Evolutionary conservation across 1,140 invertebrate genomes (phyloP).

Genomic region (Nephila pilipes): DNA sequence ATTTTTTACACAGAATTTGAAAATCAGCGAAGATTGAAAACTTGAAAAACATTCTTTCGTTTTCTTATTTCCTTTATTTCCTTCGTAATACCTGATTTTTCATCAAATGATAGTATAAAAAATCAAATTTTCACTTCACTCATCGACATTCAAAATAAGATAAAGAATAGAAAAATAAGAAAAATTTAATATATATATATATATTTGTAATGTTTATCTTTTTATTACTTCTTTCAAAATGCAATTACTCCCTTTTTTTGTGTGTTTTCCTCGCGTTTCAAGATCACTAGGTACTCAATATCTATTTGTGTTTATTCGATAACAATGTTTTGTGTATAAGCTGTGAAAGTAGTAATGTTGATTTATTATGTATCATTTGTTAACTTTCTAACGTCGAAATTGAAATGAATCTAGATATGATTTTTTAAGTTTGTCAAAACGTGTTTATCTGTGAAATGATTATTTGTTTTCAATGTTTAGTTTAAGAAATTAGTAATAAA

Average conservation of each 20-base stretch:
- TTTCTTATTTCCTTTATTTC: neutral
- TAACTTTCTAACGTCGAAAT: no score
- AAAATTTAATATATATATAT: neutral
- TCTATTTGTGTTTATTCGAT: neutral
- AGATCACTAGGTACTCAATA: neutral
- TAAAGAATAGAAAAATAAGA: neutral
- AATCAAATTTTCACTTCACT: neutral
- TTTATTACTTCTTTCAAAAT: neutral
- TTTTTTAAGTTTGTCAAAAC: no score
- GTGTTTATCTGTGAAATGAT: no score
- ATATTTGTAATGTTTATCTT: neutral
- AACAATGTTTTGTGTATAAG: neutral
- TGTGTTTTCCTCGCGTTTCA: neutral
- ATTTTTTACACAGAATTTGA: neutral
- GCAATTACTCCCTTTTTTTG: no score
- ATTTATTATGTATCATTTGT: no score
- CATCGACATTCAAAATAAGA: neutral
- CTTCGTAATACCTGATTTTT: neutral
- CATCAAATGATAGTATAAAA: neutral
- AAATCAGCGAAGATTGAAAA: constrained; percentile 23
- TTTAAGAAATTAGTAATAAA: no score
- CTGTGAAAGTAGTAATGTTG: no score
- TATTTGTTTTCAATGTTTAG: no score
- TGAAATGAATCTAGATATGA: no score
- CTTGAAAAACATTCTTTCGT: neutral